A percentile compares a stretch with the other conserved stretches of the same genome.
Evolutionary conservation across 1,140 invertebrate species (phyloP).

Genomic region (Cyphomyrmex costatus): DNA sequence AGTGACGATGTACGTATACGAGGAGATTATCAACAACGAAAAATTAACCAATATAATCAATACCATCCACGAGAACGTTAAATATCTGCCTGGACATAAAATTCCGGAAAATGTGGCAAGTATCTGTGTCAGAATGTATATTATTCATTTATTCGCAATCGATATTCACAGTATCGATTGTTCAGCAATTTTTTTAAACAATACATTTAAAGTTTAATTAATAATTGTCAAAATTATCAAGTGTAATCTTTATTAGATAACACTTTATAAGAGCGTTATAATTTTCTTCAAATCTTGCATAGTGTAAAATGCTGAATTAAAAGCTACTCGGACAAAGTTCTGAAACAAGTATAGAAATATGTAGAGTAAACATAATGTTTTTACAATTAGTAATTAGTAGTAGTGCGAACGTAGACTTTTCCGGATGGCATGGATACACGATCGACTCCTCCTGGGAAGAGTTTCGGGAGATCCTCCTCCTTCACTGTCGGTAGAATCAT

Average conservation of each 20-base stretch:
- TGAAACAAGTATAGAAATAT: neutral
- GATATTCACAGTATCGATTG: neutral
- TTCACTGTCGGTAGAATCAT: constrained; percentile 93
- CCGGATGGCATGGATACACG: constrained; percentile 92
- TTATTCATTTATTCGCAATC: neutral
- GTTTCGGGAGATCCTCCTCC: constrained; percentile 90
- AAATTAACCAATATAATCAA: constrained; percentile 94
- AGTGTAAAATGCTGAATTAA: neutral
- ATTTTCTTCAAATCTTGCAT: neutral
- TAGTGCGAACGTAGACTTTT: constrained; percentile 93
- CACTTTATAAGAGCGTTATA: neutral
- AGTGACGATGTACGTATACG: constrained; percentile 93
- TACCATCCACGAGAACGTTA: constrained; percentile 92
- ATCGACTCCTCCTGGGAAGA: constrained; percentile 92
- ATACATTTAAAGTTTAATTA: neutral
- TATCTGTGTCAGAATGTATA: constrained; percentile 55
- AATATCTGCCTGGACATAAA: constrained; percentile 92
- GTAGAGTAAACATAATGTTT: neutral
- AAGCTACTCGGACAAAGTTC: neutral
- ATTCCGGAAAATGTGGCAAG: constrained; percentile 89
- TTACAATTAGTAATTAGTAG: constrained; percentile 88
- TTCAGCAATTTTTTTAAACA: neutral
- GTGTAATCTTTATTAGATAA: constrained; percentile 29
- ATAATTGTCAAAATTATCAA: neutral
- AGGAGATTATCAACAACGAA: constrained; percentile 91